Conservation (phyloP, 1,140 invertebrate species). For the Apis dorsata region DNA sequence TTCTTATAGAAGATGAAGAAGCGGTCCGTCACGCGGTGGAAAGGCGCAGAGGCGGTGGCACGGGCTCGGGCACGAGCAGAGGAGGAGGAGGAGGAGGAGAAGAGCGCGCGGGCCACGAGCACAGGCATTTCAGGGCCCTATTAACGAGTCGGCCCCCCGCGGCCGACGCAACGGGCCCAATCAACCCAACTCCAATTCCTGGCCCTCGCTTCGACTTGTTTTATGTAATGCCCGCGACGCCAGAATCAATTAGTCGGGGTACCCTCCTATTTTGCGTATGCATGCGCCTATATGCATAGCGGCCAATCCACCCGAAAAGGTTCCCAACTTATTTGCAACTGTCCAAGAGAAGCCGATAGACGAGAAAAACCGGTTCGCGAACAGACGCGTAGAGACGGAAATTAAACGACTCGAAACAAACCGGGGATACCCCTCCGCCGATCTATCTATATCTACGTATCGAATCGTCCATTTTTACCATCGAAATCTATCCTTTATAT, state of each 20-base stretch:
- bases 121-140: slow-evolving; percentile 62
- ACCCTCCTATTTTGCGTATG: slow-evolving; percentile 70
- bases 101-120: not conserved
- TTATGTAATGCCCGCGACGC: slow-evolving; percentile 70
- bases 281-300: slow-evolving; percentile 56
- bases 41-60: slow-evolving; percentile 1
- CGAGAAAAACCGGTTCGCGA: slow-evolving; percentile 57
- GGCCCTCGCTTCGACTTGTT: slow-evolving; percentile 62
- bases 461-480: slow-evolving; percentile 52
- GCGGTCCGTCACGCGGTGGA: slow-evolving; percentile 48
- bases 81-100: not conserved
- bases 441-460: too few relatives aligned
- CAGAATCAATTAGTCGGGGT: slow-evolving; percentile 70
- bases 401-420: slow-evolving; percentile 61
- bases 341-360: slow-evolving; percentile 47
- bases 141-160: slow-evolving; percentile 68
- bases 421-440: slow-evolving; percentile 27
- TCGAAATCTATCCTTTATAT: slow-evolving; percentile 4
- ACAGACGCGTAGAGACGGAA: slow-evolving; percentile 54
- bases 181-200: slow-evolving; percentile 62
- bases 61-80: slow-evolving; percentile 41
- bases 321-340: slow-evolving; percentile 65
- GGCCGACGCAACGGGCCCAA: slow-evolving; percentile 60
- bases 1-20: slow-evolving; percentile 66
- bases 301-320: slow-evolving; percentile 46